A percentile compares a stretch with the other conserved stretches of the same genome.
These are phyloP conservation scores for Thelaira solivaga DNA, from an alignment of 2,888 invertebrate genomes.

Conservation along the genomic window DNA sequence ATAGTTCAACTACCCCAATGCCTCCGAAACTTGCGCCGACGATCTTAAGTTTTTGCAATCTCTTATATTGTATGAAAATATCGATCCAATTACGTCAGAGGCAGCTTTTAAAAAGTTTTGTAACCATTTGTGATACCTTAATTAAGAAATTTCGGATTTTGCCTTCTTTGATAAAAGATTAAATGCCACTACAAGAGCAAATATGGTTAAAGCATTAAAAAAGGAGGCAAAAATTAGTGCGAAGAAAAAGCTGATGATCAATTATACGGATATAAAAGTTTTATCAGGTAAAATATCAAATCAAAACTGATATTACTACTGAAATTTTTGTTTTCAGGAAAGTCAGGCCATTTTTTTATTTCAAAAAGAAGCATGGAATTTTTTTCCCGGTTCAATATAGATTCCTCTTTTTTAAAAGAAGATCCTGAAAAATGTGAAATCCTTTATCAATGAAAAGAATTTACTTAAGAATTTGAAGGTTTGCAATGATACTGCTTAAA, in stretches of 20 bases:
- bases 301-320: slow-evolving; percentile 13
- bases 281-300: slow-evolving; percentile 15
- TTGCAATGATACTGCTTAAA: slow-evolving; percentile 14
- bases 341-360: slow-evolving; percentile 11
- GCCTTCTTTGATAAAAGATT: slow-evolving; percentile 25
- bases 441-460: slow-evolving; percentile 11
- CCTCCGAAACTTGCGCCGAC: slow-evolving; percentile 6
- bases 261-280: slow-evolving; percentile 4
- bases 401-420: slow-evolving; percentile 21
- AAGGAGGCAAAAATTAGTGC: slow-evolving; percentile 8
- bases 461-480: slow-evolving; percentile 25
- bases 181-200: slow-evolving; percentile 7
- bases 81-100: slow-evolving; percentile 28
- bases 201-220: slow-evolving; percentile 33
- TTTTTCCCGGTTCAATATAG: slow-evolving; percentile 13
- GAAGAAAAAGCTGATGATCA: slow-evolving; percentile 2
- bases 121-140: slow-evolving; percentile 29
- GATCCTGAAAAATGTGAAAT: slow-evolving; percentile 19
- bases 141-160: slow-evolving; percentile 12
- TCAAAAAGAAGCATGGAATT: slow-evolving; percentile 1
- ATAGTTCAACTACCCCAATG: not conserved
- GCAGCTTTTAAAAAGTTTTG: slow-evolving; percentile 28
- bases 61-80: not conserved
- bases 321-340: slow-evolving; percentile 9
- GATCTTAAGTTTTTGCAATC: slow-evolving; percentile 20